Evolutionary conservation across 2,797 vertebrate species (phyloP).

Genomic region (Salmo trutta): DNA sequence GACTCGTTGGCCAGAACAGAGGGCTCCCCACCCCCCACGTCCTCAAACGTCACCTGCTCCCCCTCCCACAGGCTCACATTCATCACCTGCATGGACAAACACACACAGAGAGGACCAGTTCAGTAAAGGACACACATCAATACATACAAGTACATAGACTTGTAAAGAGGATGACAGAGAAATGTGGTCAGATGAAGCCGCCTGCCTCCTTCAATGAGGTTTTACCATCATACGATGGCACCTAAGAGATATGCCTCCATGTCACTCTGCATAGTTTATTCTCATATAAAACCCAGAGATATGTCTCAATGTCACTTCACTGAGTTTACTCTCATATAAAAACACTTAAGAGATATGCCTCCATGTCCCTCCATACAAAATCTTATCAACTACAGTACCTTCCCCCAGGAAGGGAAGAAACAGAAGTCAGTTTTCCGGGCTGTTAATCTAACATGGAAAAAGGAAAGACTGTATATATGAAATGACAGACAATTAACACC

Average conservation of each 20-base stretch:
- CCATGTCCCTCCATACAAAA: not conserved
- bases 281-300: not conserved
- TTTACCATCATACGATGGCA: not conserved
- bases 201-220: not conserved
- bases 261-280: not conserved
- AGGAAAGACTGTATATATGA: not conserved
- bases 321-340: not conserved
- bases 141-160: too few species aligned
- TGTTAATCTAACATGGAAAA: not conserved
- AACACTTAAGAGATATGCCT: not conserved
- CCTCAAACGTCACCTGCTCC: conserved; percentile 84
- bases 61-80: conserved; percentile 89
- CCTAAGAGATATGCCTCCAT: not conserved
- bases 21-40: conserved; percentile 77
- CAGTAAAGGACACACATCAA: not conserved
- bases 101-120: not conserved
- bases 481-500: not conserved
- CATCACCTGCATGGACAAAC: conserved; percentile 77
- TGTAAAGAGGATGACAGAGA: not conserved
- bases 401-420: not conserved
- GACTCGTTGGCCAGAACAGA: conserved; percentile 88
- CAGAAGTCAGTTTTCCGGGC: too few species aligned
- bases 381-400: too few species aligned
- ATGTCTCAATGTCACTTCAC: not conserved
- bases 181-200: not conserved